These are phyloP conservation scores for Notocelia uddmanniana DNA, from an alignment of 2,888 invertebrate genomes.

Conservation along the genomic window DNA sequence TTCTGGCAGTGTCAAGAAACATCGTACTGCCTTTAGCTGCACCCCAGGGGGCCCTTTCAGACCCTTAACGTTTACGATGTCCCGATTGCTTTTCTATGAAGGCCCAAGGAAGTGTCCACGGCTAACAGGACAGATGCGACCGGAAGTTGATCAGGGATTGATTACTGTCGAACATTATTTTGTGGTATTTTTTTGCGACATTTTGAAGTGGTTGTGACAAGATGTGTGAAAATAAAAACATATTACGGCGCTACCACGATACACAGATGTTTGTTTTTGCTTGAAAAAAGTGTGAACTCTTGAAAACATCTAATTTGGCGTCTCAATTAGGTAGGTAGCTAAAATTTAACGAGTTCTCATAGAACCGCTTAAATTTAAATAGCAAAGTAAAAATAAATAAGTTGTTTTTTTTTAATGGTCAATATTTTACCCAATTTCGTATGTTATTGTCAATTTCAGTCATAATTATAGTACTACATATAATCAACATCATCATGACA, in stretches of 20 bases:
- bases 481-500: not conserved
- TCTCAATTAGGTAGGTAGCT: not conserved
- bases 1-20: slow-evolving; percentile 81
- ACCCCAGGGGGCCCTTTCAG: slow-evolving; percentile 85
- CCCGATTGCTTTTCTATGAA: slow-evolving; percentile 88
- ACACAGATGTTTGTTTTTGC: slow-evolving; percentile 9
- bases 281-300: slow-evolving; percentile 33
- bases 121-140: slow-evolving; percentile 70
- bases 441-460: slow-evolving; percentile 13
- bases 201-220: slow-evolving; percentile 39
- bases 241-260: slow-evolving; percentile 13
- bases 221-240: slow-evolving; percentile 38
- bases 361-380: slow-evolving; percentile 57
- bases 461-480: not conserved
- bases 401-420: not conserved
- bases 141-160: slow-evolving; percentile 69
- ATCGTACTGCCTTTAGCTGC: slow-evolving; percentile 81
- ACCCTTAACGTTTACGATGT: slow-evolving; percentile 88
- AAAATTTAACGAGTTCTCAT: not conserved
- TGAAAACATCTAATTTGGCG: not conserved
- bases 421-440: not conserved
- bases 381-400: no score
- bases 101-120: slow-evolving; percentile 70
- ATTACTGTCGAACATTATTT: slow-evolving; percentile 54
- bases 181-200: slow-evolving; percentile 13